phyloP scores from a whole-genome alignment of 1,140 invertebrate species.

The Bombus affinis region DNA sequence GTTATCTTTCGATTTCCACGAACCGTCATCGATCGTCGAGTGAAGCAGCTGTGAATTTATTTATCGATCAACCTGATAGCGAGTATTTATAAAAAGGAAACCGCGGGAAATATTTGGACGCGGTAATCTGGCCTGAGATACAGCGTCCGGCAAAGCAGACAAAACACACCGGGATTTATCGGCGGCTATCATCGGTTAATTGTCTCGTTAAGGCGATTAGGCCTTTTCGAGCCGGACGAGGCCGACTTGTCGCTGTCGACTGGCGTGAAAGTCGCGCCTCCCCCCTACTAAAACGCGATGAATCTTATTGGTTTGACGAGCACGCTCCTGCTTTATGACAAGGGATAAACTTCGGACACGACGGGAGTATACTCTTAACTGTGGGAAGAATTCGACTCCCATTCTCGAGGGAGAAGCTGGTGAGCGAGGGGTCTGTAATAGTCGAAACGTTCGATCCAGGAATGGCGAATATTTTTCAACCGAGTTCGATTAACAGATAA shows the following conservation, averaged over 20 bases:
- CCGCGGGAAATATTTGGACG: slow-evolving; percentile 55
- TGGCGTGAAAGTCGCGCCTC: slow-evolving; percentile 48
- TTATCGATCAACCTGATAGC: neutral
- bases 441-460: neutral
- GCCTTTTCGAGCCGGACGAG: slow-evolving; percentile 43
- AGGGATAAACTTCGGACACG: slow-evolving; percentile 27
- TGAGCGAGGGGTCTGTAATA: neutral
- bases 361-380: slow-evolving; percentile 5
- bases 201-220: slow-evolving; percentile 73
- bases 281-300: slow-evolving; percentile 3
- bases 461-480: neutral
- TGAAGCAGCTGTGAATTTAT: slow-evolving; percentile 26
- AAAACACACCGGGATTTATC: slow-evolving; percentile 73
- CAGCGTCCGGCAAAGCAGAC: slow-evolving; percentile 57
- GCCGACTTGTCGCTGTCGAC: slow-evolving; percentile 23
- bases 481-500: neutral
- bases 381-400: slow-evolving; percentile 15
- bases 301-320: slow-evolving; percentile 44
- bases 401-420: neutral
- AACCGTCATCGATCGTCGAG: slow-evolving; percentile 16
- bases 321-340: neutral
- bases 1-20: slow-evolving; percentile 43
- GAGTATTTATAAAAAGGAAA: slow-evolving; percentile 47
- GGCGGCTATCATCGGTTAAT: slow-evolving; percentile 71
- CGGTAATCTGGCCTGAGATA: slow-evolving; percentile 54